Base-by-base conservation (phyloP, 2,888 invertebrate species). In the Cetonia aurata region DNA sequence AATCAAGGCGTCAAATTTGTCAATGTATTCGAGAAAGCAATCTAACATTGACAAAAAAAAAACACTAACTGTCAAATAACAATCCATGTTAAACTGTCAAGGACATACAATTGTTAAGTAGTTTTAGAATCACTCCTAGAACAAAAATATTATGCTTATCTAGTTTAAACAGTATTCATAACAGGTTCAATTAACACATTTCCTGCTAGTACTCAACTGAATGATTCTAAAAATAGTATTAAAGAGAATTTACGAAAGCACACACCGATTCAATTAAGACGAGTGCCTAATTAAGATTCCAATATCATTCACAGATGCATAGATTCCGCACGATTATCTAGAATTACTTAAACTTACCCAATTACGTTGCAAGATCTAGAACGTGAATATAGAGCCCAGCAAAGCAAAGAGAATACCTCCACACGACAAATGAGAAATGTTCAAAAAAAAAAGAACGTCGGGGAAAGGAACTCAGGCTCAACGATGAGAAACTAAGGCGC, bases 281-380 rank as follows among this genome's bases (percentile, higher is more conserved):
- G 25, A 59, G 42, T 59, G 59, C 59, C 15, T 59, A 46, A 46
- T 60, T 60, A 60, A 46, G 60, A 46, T 46, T 59, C 44, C 60
- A 60, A 46, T 31, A 60, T 25, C 46, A 19, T 15, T n/a, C 12
- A 19, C 44, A 12, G 44, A 44, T 44, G 19, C 46, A 60, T 42
- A 59, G 42, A 59, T 60, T 46, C 19, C n/a, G 19, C 46, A 13
- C n/a, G 60, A 12, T 46, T 60, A 60, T 60, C 44, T n/a, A 44
- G 25, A 60, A 44, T 60, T 46, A 46, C 44, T 60, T 60, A 31
- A 60, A 60, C 13, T 60, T 60, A 44, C 31, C 44, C 46, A n/a
- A 60, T 60, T 60, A 44, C 46, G 12, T 17, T 44, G 13, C 13
- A 55, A 13, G 33, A 55, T 33, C 31, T 13, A 55, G 33, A 55